Conservation (phyloP, 2,888 invertebrate species). For the Zhuqinia jingwanae region DNA sequence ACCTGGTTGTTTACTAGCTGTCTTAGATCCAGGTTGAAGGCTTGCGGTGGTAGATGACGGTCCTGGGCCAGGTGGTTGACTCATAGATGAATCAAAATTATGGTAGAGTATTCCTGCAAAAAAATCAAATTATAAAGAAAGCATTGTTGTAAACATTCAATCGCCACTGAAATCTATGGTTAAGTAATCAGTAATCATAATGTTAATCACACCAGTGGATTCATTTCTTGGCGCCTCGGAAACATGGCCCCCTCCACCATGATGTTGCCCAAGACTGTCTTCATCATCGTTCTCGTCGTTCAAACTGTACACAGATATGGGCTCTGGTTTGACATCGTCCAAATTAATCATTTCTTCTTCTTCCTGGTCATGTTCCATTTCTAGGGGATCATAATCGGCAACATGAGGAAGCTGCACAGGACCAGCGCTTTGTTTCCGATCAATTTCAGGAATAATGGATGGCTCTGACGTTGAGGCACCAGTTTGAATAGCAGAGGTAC, state of each 20-base stretch:
- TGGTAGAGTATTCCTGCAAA: slow-evolving; percentile 2
- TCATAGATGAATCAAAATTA: neutral
- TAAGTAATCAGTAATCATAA: too few relatives aligned
- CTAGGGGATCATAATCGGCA: slow-evolving; percentile 22
- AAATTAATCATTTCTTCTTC: slow-evolving; percentile 68
- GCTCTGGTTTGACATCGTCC: slow-evolving; percentile 55
- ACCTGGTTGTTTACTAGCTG: slow-evolving; percentile 14
- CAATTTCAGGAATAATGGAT: neutral
- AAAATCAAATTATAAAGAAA: neutral
- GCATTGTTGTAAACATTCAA: too few relatives aligned
- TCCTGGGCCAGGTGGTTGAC: neutral
- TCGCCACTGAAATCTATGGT: too few relatives aligned
- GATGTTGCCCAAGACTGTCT: slow-evolving; percentile 16
- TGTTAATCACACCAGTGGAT: neutral
- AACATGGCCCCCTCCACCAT: neutral
- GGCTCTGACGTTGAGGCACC: slow-evolving; percentile 13
- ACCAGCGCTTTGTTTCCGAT: neutral
- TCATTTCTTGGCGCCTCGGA: neutral
- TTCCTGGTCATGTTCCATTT: slow-evolving; percentile 48
- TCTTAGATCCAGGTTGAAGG: neutral
- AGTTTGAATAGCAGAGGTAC: neutral
- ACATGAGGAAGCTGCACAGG: neutral
- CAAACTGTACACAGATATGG: slow-evolving; percentile 23
- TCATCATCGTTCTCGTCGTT: slow-evolving; percentile 13
- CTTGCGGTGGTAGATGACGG: neutral